phyloP scores from a whole-genome alignment of 2,888 invertebrate species.

The Zygaena filipendulae region DNA sequence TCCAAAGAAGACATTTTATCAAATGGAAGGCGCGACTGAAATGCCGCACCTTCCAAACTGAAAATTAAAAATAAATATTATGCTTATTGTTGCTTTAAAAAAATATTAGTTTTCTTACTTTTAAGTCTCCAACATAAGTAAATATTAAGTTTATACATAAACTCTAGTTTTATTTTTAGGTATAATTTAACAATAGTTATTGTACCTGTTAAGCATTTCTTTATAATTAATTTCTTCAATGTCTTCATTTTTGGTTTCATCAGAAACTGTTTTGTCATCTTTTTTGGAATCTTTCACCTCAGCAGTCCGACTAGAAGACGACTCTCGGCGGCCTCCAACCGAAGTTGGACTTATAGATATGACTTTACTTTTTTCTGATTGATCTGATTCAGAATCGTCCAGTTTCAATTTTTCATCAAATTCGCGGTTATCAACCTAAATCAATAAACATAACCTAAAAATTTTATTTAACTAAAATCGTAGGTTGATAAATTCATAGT shows the following conservation, averaged over 20 bases:
- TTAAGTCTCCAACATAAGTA: too few species aligned
- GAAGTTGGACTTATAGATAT: conserved; percentile 68
- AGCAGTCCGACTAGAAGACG: conserved; percentile 57
- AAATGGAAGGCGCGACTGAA: conserved; percentile 92
- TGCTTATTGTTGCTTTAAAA: not conserved
- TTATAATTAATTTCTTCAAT: conserved; percentile 70
- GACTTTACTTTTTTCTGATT: conserved; percentile 71
- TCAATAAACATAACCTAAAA: conserved; percentile 74
- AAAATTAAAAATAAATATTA: conserved; percentile 13
- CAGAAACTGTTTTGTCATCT: conserved; percentile 51
- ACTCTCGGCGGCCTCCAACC: conserved; percentile 55
- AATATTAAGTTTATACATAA: too few species aligned
- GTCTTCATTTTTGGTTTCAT: conserved; percentile 72
- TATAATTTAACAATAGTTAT: too few species aligned
- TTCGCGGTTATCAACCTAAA: conserved; percentile 64
- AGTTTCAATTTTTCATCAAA: conserved; percentile 74
- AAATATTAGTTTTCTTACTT: not conserved
- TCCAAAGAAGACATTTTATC: conserved; percentile 95
- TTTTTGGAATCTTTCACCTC: conserved; percentile 53
- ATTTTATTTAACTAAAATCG: conserved; percentile 12
- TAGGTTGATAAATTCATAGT: conserved; percentile 1
- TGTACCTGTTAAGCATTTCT: conserved; percentile 56
- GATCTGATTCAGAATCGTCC: conserved; percentile 73
- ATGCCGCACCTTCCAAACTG: conserved; percentile 91
- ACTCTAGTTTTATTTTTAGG: too few species aligned